A percentile compares a stretch with the other conserved stretches of the same genome.
phyloP scores from a whole-genome alignment of 2,113 vertebrate genomes.

The Zapornia atra region DNA sequence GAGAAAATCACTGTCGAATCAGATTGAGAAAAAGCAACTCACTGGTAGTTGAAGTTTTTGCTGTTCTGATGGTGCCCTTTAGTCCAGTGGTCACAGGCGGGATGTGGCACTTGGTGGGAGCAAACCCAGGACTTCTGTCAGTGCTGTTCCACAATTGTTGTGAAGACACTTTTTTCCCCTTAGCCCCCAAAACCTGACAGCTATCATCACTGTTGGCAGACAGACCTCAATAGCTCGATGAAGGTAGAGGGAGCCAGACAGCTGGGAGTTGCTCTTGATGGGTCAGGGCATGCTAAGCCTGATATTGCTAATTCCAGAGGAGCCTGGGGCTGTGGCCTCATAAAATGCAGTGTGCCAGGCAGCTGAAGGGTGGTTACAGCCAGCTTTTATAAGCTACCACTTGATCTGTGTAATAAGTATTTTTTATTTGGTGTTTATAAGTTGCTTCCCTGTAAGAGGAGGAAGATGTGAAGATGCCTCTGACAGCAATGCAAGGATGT shows the following conservation, averaged over 20 bases:
- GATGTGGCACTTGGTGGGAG: fast-evolving
- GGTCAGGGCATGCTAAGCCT: not conserved
- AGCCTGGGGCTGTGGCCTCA: not conserved
- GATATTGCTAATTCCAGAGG: not conserved
- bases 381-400: not conserved
- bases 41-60: not conserved
- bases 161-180: not conserved
- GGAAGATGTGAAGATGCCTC: not conserved
- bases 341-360: not conserved
- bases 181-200: fast-evolving
- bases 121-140: not conserved
- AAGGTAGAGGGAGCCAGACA: not conserved
- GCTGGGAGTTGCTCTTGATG: not conserved
- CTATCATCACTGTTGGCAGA: not conserved
- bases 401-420: not conserved
- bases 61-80: fast-evolving
- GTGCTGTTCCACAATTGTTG: fast-evolving
- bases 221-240: not conserved
- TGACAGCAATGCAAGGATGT: not conserved
- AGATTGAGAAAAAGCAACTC: not conserved
- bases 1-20: not conserved
- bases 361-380: not conserved
- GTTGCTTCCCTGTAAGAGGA: not conserved
- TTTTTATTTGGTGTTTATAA: not conserved
- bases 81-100: not conserved